Evolutionary conservation across 2,888 invertebrate species (phyloP).

Genomic region (Lasioglossum villosulum): DNA sequence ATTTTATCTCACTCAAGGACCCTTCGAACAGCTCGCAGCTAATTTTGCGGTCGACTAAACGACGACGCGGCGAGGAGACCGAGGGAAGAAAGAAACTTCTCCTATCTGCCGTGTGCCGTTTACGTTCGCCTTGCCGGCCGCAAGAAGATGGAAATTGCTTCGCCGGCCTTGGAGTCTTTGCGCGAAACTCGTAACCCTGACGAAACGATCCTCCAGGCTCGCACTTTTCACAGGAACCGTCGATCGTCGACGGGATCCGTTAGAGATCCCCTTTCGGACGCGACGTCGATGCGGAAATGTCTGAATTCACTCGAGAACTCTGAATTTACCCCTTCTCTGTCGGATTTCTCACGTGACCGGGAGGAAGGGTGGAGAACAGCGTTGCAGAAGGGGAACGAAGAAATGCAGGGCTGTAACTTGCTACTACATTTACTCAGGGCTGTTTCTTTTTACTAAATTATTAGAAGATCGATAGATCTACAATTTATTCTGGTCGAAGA

Average conservation of each 20-base stretch:
- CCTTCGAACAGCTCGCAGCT: conserved; percentile 71
- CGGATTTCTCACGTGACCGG: too few species aligned
- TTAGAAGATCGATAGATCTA: too few species aligned
- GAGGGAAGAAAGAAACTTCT: conserved; percentile 53
- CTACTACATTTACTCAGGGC: too few species aligned
- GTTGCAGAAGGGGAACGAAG: too few species aligned
- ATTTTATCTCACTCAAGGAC: conserved; percentile 72
- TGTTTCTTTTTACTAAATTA: too few species aligned
- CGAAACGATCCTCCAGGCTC: not conserved
- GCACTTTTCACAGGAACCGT: not conserved
- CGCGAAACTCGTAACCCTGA: conserved; percentile 45
- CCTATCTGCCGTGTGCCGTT: conserved; percentile 55
- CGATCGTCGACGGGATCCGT: not conserved
- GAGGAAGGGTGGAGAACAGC: too few species aligned
- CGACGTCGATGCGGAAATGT: not conserved
- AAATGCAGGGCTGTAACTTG: too few species aligned
- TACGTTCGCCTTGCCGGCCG: conserved; percentile 58
- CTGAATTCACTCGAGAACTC: not conserved
- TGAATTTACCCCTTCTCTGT: too few species aligned
- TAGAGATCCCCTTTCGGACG: not conserved
- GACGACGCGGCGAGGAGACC: conserved; percentile 56
- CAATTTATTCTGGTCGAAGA: too few species aligned
- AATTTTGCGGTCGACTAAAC: conserved; percentile 78
- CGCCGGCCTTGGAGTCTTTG: conserved; percentile 66
- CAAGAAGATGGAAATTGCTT: conserved; percentile 73